phyloP scores from a whole-genome alignment of 2,888 invertebrate species.

The Hyposoter didymator region DNA sequence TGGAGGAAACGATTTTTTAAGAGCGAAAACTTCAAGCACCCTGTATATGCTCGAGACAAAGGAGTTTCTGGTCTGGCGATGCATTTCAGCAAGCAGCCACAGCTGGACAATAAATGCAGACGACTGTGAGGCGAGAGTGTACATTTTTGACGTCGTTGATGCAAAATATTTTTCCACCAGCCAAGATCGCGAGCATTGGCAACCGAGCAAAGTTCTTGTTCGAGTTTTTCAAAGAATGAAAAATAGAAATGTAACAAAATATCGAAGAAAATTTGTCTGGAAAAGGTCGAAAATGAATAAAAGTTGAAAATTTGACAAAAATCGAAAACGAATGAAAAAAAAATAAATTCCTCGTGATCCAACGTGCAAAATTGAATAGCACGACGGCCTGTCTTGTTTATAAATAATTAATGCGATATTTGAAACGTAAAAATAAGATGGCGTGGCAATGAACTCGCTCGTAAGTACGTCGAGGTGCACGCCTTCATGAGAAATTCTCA shows the following conservation, averaged over 20 bases:
- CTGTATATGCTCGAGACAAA: slow-evolving; percentile 56
- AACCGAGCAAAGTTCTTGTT: not conserved
- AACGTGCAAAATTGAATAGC: not conserved
- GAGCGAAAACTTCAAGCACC: not conserved
- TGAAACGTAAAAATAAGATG: slow-evolving; percentile 36
- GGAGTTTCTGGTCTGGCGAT: slow-evolving; percentile 55
- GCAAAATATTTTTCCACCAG: slow-evolving; percentile 11
- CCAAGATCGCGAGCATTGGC: not conserved
- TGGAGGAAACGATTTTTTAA: not conserved
- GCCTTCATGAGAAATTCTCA: slow-evolving; percentile 80
- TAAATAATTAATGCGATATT: slow-evolving; percentile 7
- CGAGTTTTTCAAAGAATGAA: not conserved
- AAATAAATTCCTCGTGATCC: not conserved
- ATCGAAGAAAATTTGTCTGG: not conserved
- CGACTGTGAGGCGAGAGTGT: slow-evolving; percentile 8
- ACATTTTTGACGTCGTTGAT: slow-evolving; percentile 17
- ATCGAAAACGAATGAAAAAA: not conserved
- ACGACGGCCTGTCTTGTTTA: not conserved
- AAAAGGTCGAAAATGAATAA: not conserved
- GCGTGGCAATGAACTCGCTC: slow-evolving; percentile 77
- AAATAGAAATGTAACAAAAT: not conserved
- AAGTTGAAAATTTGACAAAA: not conserved
- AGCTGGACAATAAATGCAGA: slow-evolving; percentile 57
- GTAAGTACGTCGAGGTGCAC: slow-evolving; percentile 66
- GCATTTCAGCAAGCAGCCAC: slow-evolving; percentile 37